Conservation (phyloP, 2,797 vertebrate genomes). For the Erethizon dorsatum region DNA sequence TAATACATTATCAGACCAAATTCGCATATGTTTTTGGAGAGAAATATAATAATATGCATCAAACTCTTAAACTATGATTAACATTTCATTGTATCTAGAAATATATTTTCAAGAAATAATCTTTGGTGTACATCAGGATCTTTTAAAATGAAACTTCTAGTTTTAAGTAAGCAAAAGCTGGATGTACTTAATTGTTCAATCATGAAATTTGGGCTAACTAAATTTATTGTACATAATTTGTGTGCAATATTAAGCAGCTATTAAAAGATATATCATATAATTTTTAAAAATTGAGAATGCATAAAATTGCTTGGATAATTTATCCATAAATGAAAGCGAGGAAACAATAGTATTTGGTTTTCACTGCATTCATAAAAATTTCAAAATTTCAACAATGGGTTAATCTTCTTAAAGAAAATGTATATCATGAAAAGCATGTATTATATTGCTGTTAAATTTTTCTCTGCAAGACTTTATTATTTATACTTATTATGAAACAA, state of each 20-base stretch:
- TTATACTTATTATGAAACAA: no score
- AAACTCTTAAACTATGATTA: background rate
- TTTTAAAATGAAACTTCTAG: background rate
- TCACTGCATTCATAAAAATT: background rate
- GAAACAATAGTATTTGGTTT: background rate
- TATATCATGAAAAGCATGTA: background rate
- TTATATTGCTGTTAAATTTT: background rate
- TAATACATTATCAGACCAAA: background rate
- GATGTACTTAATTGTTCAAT: background rate
- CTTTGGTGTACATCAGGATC: background rate
- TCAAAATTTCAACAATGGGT: background rate
- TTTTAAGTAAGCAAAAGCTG: background rate
- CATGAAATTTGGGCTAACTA: background rate
- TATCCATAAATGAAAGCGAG: background rate
- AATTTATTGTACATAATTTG: background rate
- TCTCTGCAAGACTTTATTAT: background rate
- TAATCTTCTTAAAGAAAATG: background rate
- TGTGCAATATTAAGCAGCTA: background rate
- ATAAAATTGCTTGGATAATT: background rate
- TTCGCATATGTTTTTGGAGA: background rate
- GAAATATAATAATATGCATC: background rate
- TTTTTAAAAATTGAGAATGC: background rate
- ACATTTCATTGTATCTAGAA: background rate
- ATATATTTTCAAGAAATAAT: background rate
- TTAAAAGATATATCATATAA: background rate